Evolutionary conservation across 1,140 invertebrate species (phyloP), one percentile per base, ranked within the genome.

Genomic region (Acromyrmex echinatior): DNA sequence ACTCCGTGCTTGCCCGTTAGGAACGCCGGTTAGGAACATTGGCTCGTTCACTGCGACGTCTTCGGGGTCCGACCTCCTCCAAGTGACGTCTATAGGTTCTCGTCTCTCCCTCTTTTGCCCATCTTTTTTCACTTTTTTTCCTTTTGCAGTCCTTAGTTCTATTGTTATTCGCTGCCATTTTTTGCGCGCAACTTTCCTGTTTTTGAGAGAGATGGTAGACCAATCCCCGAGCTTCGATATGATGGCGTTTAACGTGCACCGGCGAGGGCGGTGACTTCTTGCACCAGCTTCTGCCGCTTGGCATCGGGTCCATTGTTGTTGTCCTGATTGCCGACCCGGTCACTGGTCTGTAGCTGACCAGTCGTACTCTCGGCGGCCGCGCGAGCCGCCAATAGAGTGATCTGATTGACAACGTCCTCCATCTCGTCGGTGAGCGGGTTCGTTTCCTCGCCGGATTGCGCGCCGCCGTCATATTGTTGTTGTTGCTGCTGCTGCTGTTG

Each of bases 331-430:
- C 60, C 88, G 39, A 65, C 2, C 35, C 78, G 87, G 35, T 85
- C 78, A 74, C 73, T 79, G 0, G 78, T 60, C 28, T 91, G 92
- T 31, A 78, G 21, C 35, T 86, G 82, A 77, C 82, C 89, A 49
- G 93, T 94, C 10, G 94, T 95, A 78, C 93, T 95, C 31, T 95
- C 94, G 14, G 96, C 96, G 97, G 31, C 31, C 31, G 31, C 31
- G 31, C 31, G 31, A 31, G 31, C 97, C 1, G 97, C 97, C 90
- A 98, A 94, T 49, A 98, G 95, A 39, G 97, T 97, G 86, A 98
- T 98, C 95, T 98, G 97, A 93, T 98, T 98, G 45, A 98, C 97
- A 70, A 98, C 97, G 93, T 98, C 97, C 93, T 98, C 97, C 97
- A 98, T 98, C 93, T 98, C 97, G 94, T 97, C 97, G 58, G 96